These are phyloP conservation scores for Busseola fusca DNA, from an alignment of 2,888 invertebrate genomes.

Conservation along the genomic window DNA sequence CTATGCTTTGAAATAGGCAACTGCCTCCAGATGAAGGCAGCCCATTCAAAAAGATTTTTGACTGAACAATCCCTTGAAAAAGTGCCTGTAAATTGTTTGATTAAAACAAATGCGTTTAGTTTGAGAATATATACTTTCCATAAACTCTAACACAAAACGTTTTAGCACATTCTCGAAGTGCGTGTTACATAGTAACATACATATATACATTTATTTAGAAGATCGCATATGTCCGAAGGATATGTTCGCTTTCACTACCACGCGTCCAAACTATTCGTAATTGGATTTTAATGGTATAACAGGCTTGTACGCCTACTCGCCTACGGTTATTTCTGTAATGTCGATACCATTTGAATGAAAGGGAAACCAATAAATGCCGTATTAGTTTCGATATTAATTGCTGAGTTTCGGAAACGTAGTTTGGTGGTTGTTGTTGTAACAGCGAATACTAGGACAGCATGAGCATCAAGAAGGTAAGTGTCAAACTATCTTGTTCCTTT, in stretches of 20 bases:
- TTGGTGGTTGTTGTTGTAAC: background rate
- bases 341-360: constrained; percentile 41
- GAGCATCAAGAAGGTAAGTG: background rate
- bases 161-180: background rate
- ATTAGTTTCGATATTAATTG: constrained; percentile 17
- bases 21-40: too few species aligned
- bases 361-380: constrained; percentile 20
- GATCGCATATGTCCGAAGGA: constrained; percentile 22
- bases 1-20: too few species aligned
- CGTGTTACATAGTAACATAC: background rate
- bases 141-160: background rate
- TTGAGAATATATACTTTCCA: background rate
- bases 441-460: background rate
- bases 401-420: background rate
- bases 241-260: constrained; percentile 42
- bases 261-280: constrained; percentile 36
- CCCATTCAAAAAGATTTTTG: background rate
- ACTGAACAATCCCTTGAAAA: background rate
- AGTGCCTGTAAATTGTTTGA: background rate
- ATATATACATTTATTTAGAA: constrained; percentile 7
- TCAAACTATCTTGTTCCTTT: too few species aligned
- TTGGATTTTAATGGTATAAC: constrained; percentile 44
- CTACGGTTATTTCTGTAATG: constrained; percentile 31
- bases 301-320: constrained; percentile 32
- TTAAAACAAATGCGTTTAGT: background rate